Conservation (phyloP, 2,797 vertebrate genomes). For the Telmatherina bonti region DNA sequence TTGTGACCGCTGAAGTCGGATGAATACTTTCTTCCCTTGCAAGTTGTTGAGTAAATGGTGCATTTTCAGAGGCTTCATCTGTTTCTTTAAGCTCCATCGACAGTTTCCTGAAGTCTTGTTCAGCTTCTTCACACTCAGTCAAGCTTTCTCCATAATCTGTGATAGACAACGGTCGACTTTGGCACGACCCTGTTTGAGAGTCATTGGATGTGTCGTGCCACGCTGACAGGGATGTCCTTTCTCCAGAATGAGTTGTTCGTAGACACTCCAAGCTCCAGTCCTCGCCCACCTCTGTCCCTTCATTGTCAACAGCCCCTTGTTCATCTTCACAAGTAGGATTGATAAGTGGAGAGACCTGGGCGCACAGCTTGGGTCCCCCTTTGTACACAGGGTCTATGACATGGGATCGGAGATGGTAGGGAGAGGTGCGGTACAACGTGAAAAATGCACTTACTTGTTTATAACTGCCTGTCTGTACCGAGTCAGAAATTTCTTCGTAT, state of each 20-base stretch:
- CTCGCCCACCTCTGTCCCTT: conserved; percentile 67
- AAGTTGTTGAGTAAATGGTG: conserved; percentile 11
- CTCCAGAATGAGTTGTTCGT: conserved; percentile 42
- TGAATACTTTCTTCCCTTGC: conserved; percentile 26
- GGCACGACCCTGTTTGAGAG: conserved; percentile 53
- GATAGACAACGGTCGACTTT: conserved; percentile 65
- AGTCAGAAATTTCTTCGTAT: conserved; percentile 73
- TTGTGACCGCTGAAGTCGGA: not conserved
- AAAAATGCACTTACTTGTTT: conserved; percentile 87
- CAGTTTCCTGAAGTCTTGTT: conserved; percentile 78
- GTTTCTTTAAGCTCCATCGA: conserved; percentile 69
- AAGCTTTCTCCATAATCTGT: conserved; percentile 81
- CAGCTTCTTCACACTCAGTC: conserved; percentile 77
- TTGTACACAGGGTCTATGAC: conserved; percentile 72
- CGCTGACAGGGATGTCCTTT: conserved; percentile 16
- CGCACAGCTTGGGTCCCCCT: conserved; percentile 54
- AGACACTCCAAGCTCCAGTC: conserved; percentile 74
- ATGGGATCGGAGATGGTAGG: conserved; percentile 78
- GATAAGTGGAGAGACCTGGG: conserved; percentile 32
- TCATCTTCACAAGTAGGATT: conserved; percentile 57
- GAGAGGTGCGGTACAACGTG: conserved; percentile 79
- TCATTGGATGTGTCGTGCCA: conserved; percentile 45
- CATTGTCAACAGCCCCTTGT: conserved; percentile 49
- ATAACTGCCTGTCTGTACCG: conserved; percentile 67
- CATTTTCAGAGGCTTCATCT: conserved; percentile 44